A percentile compares a stretch with the other conserved stretches of the same genome.
phyloP scores from a whole-genome alignment of 2,113 vertebrate genomes.

The Zosterops japonicus region DNA sequence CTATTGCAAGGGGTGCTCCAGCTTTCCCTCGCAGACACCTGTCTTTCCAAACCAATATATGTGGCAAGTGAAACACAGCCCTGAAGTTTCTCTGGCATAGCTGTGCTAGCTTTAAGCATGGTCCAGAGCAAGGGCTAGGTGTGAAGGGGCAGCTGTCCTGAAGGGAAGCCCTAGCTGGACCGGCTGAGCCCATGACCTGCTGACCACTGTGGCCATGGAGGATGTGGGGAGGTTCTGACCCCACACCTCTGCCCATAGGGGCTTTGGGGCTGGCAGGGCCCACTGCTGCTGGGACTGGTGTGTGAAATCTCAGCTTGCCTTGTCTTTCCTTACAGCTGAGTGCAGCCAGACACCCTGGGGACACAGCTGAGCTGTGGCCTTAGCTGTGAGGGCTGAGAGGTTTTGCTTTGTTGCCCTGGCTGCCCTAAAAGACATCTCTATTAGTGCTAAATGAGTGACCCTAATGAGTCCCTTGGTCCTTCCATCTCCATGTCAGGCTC shows the following conservation, averaged over 20 bases:
- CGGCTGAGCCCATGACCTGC: rapidly evolving
- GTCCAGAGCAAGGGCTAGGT: not conserved
- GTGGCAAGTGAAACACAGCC: not conserved
- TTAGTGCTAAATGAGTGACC: not conserved
- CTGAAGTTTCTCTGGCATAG: not conserved
- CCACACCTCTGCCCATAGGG: not conserved
- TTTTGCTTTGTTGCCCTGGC: not conserved
- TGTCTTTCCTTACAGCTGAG: rapidly evolving
- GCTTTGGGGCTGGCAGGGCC: not conserved
- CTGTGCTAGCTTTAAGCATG: not conserved
- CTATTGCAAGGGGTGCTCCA: too few relatives aligned
- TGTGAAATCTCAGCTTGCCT: not conserved
- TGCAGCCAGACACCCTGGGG: rapidly evolving
- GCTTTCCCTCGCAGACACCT: too few relatives aligned
- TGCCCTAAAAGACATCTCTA: not conserved
- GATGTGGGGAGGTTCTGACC: not conserved
- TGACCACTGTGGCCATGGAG: rapidly evolving
- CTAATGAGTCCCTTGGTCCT: not conserved
- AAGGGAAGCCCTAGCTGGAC: not conserved
- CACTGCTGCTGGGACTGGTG: rapidly evolving
- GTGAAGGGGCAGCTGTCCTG: not conserved
- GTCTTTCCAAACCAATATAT: too few relatives aligned
- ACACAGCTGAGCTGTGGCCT: not conserved
- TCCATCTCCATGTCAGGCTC: not conserved
- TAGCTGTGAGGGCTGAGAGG: not conserved